Evolutionary conservation across 2,113 vertebrate genomes (phyloP), one percentile per base, ranked within the genome.

Genomic region (Mugil cephalus): DNA sequence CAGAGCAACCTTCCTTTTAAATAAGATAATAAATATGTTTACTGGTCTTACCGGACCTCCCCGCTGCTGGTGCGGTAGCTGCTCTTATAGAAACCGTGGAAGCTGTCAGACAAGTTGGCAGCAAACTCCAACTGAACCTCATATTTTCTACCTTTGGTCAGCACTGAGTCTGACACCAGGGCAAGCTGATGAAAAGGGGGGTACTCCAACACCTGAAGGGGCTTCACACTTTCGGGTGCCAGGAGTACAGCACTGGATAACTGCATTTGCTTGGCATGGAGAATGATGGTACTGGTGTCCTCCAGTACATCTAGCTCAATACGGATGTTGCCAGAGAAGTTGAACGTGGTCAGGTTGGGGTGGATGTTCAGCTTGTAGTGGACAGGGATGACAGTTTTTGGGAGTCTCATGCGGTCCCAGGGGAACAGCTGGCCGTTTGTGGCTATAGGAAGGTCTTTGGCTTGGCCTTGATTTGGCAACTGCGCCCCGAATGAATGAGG

Each of bases 81-180:
- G 92, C 97, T 95, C 85, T 95, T 97, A 80, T 98, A 98, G 84
- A 98, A 97, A 6, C 96, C 97, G 0, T 92, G 93, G 72, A 93
- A 96, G 73, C 87, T 95, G 50, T 95, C 90, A 0, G 97, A 98
- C 17, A 98, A 89, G 50, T 95, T 94, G 15, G 94, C 95, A 0
- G 80, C 52, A 21, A 96, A 98, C 17, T 89, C 81, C 54, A 98
- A 85, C 78, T 70, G 40, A 14, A 97, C 43, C 0, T 91, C 90
- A 75, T 97, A 97, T 1, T 7, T 88, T 8, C 81, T 69, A 0
- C 94, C 94, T 3, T 71, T 85, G 1, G 19, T 82, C 67, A 98
- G 87, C 0, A 93, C 81, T 1, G 86, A 11, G 0, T 90, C 19
- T 0, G 94, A 64, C 30, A 94, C 17, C 13, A 98, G 89, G 0